Conservation (phyloP, 2,888 invertebrate species). For the Abrostola tripartita region DNA sequence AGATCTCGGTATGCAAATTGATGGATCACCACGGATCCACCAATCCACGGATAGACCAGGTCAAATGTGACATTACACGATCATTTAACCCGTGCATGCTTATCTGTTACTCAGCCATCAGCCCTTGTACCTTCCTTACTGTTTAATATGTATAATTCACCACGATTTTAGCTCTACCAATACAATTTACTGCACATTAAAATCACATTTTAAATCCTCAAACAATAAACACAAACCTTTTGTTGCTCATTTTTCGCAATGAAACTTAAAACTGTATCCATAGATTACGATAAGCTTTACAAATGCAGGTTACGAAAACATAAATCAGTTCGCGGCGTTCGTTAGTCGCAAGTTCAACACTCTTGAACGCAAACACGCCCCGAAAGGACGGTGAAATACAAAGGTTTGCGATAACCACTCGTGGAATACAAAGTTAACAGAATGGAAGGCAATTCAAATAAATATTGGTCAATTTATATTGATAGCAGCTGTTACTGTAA, state of each 20-base stretch:
- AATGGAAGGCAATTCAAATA: background rate
- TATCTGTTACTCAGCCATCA: no score
- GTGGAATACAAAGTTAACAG: background rate
- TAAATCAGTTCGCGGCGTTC: constrained; percentile 49
- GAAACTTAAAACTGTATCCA: constrained; percentile 37
- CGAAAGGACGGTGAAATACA: constrained; percentile 29
- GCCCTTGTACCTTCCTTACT: no score
- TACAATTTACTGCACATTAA: no score
- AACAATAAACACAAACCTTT: constrained; percentile 33
- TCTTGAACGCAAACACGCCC: constrained; percentile 53
- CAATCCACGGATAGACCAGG: no score
- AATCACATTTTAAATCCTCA: background rate
- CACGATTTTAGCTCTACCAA: no score
- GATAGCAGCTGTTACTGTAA: no score
- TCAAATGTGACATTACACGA: no score
- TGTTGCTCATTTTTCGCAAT: constrained; percentile 13
- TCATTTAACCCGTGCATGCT: no score
- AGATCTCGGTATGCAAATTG: no score
- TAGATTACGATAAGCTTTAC: constrained; percentile 48
- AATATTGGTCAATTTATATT: background rate
- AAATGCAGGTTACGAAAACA: constrained; percentile 46
- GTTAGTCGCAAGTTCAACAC: constrained; percentile 59
- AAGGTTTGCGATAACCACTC: background rate
- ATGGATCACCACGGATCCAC: no score
- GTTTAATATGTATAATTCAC: no score